Evolutionary conservation across 2,797 vertebrate species (phyloP), one percentile per base, ranked within the genome.

Genomic region (Propithecus deckenii): DNA sequence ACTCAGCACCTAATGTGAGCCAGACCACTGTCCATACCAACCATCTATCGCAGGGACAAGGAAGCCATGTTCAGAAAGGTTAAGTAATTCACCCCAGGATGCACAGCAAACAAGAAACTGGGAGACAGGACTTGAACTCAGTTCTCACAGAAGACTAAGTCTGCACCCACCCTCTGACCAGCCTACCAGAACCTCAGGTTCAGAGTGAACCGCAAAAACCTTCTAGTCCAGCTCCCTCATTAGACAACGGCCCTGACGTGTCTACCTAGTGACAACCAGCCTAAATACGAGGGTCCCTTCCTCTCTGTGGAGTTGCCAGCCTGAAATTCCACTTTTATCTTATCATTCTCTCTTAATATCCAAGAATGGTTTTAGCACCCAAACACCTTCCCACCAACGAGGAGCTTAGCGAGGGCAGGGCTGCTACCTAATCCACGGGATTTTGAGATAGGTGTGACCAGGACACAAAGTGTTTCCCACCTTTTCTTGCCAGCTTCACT

Each of bases 261-360:
- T 3, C 48, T 75, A 59, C 28, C 41, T 35, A 3, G 35, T 13
- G 50, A 67, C 0, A 46, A n/a, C 23, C 23, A 38, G 18, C 30
- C 14, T 14, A 48, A 23, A 72, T 2, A 0, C 2, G 43, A 80
- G n/a, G 11, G 13, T 30, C 52, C 15, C 0, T 23, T 23, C 11
- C 17, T 43, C 28, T 67, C 59, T 41, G 41, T 25, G 9, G 18
- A 17, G 32, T 30, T 23, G 55, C 48, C 22, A 12, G 28, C 48
- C 38, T 86, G 30, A 75, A 55, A 57, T 30, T 48, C 75, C 25
- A n/a, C 52, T 20, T 55, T 11, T 5, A 4, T 61, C 67, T 79
- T 10, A 52, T 15, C 1, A 5, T 52, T 65, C 17, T 72, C 50
- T 89, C 50, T 61, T 35, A 17, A 11, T 32, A 41, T 3, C 6